Conservation (phyloP, 2,888 invertebrate genomes). For the Euplagia quadripunctaria region DNA sequence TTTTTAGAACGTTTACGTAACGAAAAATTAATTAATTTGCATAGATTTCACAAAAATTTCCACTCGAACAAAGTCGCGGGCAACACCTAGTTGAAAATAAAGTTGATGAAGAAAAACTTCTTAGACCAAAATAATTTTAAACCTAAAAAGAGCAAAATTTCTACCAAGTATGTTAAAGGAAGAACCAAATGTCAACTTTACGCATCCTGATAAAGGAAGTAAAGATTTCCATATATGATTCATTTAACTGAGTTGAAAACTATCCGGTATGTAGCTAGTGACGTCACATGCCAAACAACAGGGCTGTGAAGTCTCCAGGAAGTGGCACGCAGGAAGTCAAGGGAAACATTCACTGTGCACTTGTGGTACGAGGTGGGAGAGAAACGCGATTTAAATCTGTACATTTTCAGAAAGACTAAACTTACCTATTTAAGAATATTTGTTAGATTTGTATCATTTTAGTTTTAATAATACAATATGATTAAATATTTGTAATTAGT, state of each 20-base stretch:
- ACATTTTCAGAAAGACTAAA: background rate
- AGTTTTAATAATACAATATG: background rate
- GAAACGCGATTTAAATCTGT: constrained; percentile 31
- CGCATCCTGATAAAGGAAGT: constrained; percentile 27
- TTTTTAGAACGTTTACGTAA: no score
- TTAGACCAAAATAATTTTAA: no score
- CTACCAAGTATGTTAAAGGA: background rate
- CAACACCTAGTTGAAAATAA: no score
- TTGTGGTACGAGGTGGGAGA: constrained; percentile 45
- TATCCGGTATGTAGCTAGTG: constrained; percentile 46
- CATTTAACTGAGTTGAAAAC: constrained; percentile 48
- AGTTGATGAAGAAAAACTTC: no score
- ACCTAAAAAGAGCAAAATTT: no score
- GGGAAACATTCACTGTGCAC: constrained; percentile 67
- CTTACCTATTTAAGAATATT: background rate
- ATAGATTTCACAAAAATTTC: no score
- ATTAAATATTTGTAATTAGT: background rate
- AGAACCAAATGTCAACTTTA: background rate
- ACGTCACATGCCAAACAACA: constrained; percentile 70
- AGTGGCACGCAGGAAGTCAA: constrained; percentile 78
- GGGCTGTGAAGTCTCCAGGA: constrained; percentile 80
- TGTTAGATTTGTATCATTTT: background rate
- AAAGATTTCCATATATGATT: constrained; percentile 43
- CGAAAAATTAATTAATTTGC: no score
- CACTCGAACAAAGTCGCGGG: no score